Base-by-base conservation (phyloP, 2,888 invertebrate genomes). In the Lasioglossum oenotherae region DNA sequence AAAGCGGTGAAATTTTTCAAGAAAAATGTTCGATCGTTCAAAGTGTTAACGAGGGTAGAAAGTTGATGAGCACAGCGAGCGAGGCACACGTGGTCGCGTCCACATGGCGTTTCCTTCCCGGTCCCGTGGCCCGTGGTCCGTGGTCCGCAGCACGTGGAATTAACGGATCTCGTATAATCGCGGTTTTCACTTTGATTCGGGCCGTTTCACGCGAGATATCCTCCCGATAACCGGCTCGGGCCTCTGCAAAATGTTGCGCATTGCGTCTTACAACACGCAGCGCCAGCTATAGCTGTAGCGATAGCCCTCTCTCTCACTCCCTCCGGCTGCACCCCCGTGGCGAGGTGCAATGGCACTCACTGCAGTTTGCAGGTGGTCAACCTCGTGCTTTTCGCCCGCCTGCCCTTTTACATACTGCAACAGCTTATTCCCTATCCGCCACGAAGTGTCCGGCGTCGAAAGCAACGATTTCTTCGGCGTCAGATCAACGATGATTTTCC, bases 171-270 rank as follows among this genome's bases (percentile, higher is more conserved):
- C 19, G 67, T 23, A 23, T 67, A 67, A 67, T 19, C 35, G 57
- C 35, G 82, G 71, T 75, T 88, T 87, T 87, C 87, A 64, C 75
- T 87, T 76, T 41, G 82, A 81, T 87, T 83, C 81, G 81, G 81
- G 38, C 49, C 67, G 85, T 44, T 86, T 80, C 84, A 44, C 77
- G 78, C 78, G 87, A 88, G 81, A 89, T 84, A 87, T 87, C 80
- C 80, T 75, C 64, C 12, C 41, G 88, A 85, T 82, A 83, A 85
- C 77, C 81, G 74, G 81, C 80, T 84, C 77, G 82, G 86, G 85
- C 82, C 88, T 91, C 94, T 90, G 94, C 94, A 94, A 94, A 94
- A 92, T 91, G 92, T 94, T 94, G 94, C 94, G 94, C 94, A 94
- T 93, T 94, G 94, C 94, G 94, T 93, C 94, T 92, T 93, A 88